Percentiles rank a stretch among this genome's conserved stretches.
Conservation (phyloP, 2,113 vertebrate species). For the Jacana jacana region DNA sequence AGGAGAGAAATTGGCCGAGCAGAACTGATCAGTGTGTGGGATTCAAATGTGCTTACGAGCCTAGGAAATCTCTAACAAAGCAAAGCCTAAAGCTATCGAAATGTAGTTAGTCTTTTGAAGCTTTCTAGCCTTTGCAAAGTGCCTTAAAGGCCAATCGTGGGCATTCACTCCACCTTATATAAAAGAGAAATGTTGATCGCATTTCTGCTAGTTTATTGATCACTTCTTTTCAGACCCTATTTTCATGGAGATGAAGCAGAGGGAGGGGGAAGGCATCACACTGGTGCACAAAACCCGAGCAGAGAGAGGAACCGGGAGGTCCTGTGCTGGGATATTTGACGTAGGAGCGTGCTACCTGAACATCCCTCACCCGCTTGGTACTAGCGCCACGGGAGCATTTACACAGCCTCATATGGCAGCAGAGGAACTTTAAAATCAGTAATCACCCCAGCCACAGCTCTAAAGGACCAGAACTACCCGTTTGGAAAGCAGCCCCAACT, state of each 20-base stretch:
- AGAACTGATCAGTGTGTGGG: background rate
- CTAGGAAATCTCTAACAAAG: background rate
- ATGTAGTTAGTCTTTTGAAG: background rate
- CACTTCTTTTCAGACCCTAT: background rate
- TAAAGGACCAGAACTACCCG: background rate
- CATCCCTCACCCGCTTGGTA: background rate
- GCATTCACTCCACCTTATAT: background rate
- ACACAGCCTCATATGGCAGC: fast-evolving
- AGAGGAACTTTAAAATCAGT: background rate
- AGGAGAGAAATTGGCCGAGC: background rate
- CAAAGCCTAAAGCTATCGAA: background rate
- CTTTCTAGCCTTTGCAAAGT: background rate
- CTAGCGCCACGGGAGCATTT: background rate
- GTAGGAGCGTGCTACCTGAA: fast-evolving
- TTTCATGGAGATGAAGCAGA: background rate
- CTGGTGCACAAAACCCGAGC: background rate
- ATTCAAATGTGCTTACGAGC: background rate
- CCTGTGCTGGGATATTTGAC: background rate
- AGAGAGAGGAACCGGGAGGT: background rate
- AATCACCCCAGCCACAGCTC: background rate
- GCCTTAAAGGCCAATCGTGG: background rate
- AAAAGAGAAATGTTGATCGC: background rate
- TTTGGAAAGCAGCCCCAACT: background rate
- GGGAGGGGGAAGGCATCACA: background rate
- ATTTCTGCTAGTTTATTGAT: background rate